Conservation (phyloP, 2,888 invertebrate species). For the Ligdia adustata region DNA sequence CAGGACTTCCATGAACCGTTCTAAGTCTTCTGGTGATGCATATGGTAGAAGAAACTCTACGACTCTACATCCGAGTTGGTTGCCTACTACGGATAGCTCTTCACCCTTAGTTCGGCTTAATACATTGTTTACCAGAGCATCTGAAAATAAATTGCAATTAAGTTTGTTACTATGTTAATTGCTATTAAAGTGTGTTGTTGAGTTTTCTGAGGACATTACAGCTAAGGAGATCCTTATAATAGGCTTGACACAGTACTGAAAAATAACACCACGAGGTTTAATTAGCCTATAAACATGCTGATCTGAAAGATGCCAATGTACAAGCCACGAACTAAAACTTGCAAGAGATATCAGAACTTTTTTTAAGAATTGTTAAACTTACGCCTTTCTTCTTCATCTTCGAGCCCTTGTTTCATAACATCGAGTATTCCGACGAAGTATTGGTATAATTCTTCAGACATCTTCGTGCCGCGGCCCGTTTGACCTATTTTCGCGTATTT, state of each 20-base stretch:
- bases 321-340: too few relatives aligned
- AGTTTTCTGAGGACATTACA: too few relatives aligned
- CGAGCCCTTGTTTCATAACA: slow-evolving; percentile 87
- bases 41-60: slow-evolving; percentile 90
- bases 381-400: slow-evolving; percentile 89
- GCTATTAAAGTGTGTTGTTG: too few relatives aligned
- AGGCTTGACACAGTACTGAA: too few relatives aligned
- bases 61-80: slow-evolving; percentile 91
- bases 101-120: slow-evolving; percentile 88
- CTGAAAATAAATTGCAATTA: too few relatives aligned
- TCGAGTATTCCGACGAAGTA: slow-evolving; percentile 91
- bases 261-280: too few relatives aligned
- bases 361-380: slow-evolving; percentile 39
- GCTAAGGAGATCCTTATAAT: too few relatives aligned
- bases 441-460: slow-evolving; percentile 89
- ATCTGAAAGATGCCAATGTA: too few relatives aligned
- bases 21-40: slow-evolving; percentile 85
- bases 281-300: too few relatives aligned
- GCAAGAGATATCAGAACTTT: too few relatives aligned
- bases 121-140: slow-evolving; percentile 89
- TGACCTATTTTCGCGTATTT: slow-evolving; percentile 90
- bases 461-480: slow-evolving; percentile 87
- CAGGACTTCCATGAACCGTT: slow-evolving; percentile 86
- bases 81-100: slow-evolving; percentile 89
- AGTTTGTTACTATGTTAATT: too few relatives aligned